Base-by-base conservation (phyloP, 1,140 invertebrate species). In the Philaenus spumarius region DNA sequence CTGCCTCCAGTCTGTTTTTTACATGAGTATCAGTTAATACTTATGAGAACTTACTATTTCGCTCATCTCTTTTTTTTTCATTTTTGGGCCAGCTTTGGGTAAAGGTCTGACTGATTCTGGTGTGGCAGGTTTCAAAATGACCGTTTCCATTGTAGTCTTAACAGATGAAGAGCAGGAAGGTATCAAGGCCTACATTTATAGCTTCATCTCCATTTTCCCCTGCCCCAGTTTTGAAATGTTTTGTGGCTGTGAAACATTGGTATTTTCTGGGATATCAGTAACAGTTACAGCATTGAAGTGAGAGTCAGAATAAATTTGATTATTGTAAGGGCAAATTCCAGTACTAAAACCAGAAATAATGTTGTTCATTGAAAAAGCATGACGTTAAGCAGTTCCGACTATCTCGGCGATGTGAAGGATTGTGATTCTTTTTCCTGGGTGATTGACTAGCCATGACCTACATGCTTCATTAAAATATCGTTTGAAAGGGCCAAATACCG, bases 241-340 rank as follows among this genome's bases (percentile, higher is more conserved):
- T n/a, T n/a, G n/a, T n/a, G n/a, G n/a, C n/a, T n/a, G n/a, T n/a
- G n/a, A n/a, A n/a, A n/a, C n/a, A n/a, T n/a, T n/a, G n/a, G n/a
- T n/a, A n/a, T n/a, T n/a, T n/a, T n/a, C n/a, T n/a, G n/a, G n/a
- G 40, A 67, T 57, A 59, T 75, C 70, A 1, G 71, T 73, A 24
- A 71, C 67, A 46, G 34, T 57, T 30, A 64, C 40, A 19, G 68
- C 62, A 22, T 62, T 6, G 66, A 72, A 73, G 19, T 75, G 71
- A 43, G 62, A 45, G 15, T 71, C 69, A 40, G 54, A n/a, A 60
- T 72, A 72, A 22, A 72, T 63, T 34, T 71, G 48, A 20, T 55
- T 40, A 64, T 72, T 70, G 19, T 67, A 68, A 15, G 71, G 71
- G 37, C 14, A 67, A 43, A 73, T 70, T 40, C 69, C 70, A 40